Conservation (phyloP, 2,888 invertebrate genomes). For the Xanthia icteritia region DNA sequence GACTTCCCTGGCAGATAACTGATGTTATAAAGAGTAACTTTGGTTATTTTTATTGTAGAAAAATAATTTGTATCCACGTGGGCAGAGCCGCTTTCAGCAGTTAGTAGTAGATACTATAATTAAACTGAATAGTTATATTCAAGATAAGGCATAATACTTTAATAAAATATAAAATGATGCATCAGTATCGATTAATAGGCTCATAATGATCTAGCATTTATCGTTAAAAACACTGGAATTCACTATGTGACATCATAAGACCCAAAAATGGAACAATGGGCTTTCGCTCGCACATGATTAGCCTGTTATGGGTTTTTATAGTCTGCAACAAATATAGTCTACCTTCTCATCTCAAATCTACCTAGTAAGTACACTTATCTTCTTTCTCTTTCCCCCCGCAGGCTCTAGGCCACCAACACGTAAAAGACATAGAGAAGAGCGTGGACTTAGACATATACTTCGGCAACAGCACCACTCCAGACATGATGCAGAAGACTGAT, state of each 20-base stretch:
- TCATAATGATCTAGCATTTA: neutral
- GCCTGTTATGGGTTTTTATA: no score
- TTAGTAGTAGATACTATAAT: neutral
- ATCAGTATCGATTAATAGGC: no score
- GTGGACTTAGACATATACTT: constrained; percentile 87
- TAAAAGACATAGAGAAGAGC: constrained; percentile 81
- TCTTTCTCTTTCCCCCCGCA: constrained; percentile 54
- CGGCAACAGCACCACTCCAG: constrained; percentile 80
- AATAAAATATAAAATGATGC: no score
- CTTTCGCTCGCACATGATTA: no score
- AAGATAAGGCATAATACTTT: no score
- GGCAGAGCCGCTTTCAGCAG: no score
- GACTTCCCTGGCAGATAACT: no score
- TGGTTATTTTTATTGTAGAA: no score
- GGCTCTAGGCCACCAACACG: constrained; percentile 85
- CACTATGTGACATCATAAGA: neutral
- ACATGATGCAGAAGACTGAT: constrained; percentile 78
- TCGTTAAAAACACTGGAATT: neutral
- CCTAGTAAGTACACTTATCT: neutral
- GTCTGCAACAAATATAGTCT: no score
- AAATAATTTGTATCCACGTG: no score
- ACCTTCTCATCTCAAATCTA: neutral
- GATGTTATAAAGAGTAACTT: no score
- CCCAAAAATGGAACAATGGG: neutral
- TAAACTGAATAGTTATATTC: no score